Evolutionary conservation across 2,888 invertebrate genomes (phyloP).

Genomic region (Loripinus fragilis): DNA sequence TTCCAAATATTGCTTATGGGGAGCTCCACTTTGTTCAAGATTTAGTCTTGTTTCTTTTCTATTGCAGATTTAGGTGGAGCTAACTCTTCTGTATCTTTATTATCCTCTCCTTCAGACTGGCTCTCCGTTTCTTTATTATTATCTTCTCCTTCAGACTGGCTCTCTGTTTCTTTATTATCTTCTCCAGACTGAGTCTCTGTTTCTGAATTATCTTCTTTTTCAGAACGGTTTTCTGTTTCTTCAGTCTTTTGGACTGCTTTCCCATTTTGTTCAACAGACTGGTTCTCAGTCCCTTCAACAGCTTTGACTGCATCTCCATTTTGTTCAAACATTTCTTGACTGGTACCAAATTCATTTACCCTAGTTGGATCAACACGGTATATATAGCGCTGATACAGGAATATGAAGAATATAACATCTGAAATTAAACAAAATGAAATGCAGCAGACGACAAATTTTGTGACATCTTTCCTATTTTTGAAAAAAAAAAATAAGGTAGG

Average conservation of each 20-base stretch:
- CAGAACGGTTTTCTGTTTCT: background rate
- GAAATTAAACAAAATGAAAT: slow-evolving; percentile 77
- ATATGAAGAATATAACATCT: slow-evolving; percentile 99
- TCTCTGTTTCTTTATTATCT: background rate
- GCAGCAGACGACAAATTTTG: no score
- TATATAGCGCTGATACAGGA: slow-evolving; percentile 99
- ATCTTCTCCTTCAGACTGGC: no score
- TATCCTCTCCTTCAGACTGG: background rate
- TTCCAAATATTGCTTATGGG: no score
- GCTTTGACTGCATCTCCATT: slow-evolving; percentile 61
- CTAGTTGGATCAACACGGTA: slow-evolving; percentile 98
- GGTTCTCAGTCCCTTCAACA: slow-evolving; percentile 21
- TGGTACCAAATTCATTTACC: slow-evolving; percentile 99
- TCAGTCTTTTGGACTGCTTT: background rate
- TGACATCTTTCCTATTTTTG: no score
- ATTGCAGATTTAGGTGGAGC: slow-evolving; percentile 57
- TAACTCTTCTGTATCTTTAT: slow-evolving; percentile 25
- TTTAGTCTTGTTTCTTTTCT: slow-evolving; percentile 75
- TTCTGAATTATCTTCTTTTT: background rate
- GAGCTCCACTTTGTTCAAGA: background rate
- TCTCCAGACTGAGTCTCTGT: background rate
- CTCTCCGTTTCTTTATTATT: slow-evolving; percentile 24
- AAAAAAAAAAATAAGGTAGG: no score
- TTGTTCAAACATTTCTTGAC: slow-evolving; percentile 92
- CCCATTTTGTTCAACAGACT: slow-evolving; percentile 5